Percentiles rank a stretch among this genome's conserved stretches.
These are phyloP conservation scores for Sebastes trivittatus DNA, from an alignment of 2,797 vertebrate genomes.

Conservation along the genomic window DNA sequence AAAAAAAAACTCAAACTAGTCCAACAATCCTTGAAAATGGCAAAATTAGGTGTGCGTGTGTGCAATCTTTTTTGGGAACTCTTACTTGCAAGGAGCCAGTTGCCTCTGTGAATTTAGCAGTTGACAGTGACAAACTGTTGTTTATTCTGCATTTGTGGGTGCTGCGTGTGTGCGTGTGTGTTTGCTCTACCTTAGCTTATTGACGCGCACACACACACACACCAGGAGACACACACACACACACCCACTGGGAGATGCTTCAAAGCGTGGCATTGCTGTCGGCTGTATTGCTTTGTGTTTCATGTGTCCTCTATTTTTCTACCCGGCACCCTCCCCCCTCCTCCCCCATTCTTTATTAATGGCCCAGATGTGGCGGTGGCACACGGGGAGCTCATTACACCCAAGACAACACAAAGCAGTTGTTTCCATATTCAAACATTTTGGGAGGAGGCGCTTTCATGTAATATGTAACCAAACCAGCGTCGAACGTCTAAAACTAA, in stretches of 20 bases:
- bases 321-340: not conserved
- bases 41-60: not conserved
- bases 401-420: slow-evolving; percentile 63
- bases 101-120: slow-evolving; percentile 55
- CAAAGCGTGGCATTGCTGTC: slow-evolving; percentile 59
- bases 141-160: slow-evolving; percentile 47
- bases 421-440: slow-evolving; percentile 74
- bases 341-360: slow-evolving; percentile 70
- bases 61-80: slow-evolving; percentile 27
- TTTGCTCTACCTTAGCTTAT: slow-evolving; percentile 31
- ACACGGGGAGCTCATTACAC: slow-evolving; percentile 70
- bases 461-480: slow-evolving; percentile 61
- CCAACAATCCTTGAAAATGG: not conserved
- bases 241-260: slow-evolving; percentile 59
- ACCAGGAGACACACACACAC: slow-evolving; percentile 13
- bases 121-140: slow-evolving; percentile 62
- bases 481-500: slow-evolving; percentile 56
- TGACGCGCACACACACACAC: slow-evolving; percentile 1
- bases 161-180: not conserved
- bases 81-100: slow-evolving; percentile 40
- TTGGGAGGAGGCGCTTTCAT: slow-evolving; percentile 70
- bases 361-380: slow-evolving; percentile 69
- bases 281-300: slow-evolving; percentile 64
- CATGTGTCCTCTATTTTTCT: slow-evolving; percentile 56
- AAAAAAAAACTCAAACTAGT: not conserved